Conservation (phyloP, 2,113 vertebrate genomes). For the Glaucomys volans region DNA sequence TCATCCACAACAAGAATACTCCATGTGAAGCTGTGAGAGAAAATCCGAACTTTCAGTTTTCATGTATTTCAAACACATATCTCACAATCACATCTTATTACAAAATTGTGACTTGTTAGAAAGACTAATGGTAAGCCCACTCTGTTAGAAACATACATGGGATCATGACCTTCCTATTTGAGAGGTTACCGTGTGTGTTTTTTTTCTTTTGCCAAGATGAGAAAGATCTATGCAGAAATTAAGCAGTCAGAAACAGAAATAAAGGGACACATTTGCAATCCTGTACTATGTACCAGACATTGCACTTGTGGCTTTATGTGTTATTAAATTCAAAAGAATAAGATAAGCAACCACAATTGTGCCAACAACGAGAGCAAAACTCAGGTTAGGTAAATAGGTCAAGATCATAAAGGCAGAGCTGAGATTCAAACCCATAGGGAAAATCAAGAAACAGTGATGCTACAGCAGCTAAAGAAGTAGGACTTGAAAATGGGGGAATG, state of each 20-base stretch:
- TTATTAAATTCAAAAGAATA: background rate
- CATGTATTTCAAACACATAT: background rate
- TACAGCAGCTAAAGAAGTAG: background rate
- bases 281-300: background rate
- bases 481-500: background rate
- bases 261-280: background rate
- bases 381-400: background rate
- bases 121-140: background rate
- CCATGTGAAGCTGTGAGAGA: constrained; percentile 85
- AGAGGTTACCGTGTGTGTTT: background rate
- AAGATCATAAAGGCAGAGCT: background rate
- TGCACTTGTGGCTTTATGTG: background rate
- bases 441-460: background rate
- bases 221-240: background rate
- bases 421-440: background rate
- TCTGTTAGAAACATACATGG: background rate
- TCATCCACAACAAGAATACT: constrained; percentile 93
- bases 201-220: background rate
- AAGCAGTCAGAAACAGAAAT: background rate
- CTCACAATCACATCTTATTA: background rate
- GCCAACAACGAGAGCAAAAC: background rate
- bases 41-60: constrained; percentile 56
- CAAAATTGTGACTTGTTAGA: background rate
- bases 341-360: background rate
- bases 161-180: background rate